These are phyloP conservation scores for Stramonita haemastoma DNA, from an alignment of 2,888 invertebrate genomes.

Conservation along the genomic window DNA sequence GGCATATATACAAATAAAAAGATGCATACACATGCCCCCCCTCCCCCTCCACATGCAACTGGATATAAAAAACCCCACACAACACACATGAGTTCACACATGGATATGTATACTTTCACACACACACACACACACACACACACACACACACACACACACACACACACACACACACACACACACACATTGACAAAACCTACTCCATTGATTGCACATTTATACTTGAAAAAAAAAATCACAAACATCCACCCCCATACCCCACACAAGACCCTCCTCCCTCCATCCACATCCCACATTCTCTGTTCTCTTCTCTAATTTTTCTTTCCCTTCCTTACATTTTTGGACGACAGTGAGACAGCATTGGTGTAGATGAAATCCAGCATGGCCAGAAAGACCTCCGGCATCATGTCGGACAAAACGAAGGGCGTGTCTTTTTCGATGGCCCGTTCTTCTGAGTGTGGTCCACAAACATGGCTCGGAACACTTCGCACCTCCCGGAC, in stretches of 20 bases:
- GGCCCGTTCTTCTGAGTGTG: constrained; percentile 49
- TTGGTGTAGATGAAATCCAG: constrained; percentile 76
- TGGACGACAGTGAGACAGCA: constrained; percentile 70
- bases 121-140: constrained; percentile 13
- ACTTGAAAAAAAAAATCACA: neutral
- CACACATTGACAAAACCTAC: neutral
- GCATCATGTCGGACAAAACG: constrained; percentile 72
- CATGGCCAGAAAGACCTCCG: constrained; percentile 72
- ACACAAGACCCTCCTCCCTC: neutral
- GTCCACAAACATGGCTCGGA: constrained; percentile 75
- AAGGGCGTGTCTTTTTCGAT: constrained; percentile 72
- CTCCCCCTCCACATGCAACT: neutral
- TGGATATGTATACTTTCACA: neutral
- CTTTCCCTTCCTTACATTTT: constrained; percentile 65
- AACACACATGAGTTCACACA: neutral
- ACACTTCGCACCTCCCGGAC: constrained; percentile 73
- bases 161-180: neutral
- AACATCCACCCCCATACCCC: neutral
- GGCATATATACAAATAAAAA: neutral
- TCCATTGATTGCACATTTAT: neutral
- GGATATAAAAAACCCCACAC: neutral
- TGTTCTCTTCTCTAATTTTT: neutral
- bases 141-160: constrained; percentile 16
- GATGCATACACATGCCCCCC: neutral
- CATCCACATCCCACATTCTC: neutral